phyloP scores from a whole-genome alignment of 2,888 invertebrate species.

The Noctua janthina region DNA sequence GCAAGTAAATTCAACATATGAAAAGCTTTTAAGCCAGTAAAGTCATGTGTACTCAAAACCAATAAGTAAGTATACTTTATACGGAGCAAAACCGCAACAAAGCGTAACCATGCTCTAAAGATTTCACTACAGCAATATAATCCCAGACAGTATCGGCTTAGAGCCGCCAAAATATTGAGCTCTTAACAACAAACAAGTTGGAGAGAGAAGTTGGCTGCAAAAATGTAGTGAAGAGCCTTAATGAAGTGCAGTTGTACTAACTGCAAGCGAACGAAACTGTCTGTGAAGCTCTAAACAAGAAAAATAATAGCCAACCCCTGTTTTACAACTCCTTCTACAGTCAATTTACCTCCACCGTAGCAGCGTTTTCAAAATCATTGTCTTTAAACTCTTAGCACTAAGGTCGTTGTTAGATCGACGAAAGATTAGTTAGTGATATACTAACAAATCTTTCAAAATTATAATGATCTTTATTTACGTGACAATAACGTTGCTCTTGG shows the following conservation, averaged over 20 bases:
- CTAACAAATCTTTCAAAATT: not conserved
- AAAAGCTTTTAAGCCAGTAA: conserved; percentile 11
- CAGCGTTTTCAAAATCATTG: not conserved
- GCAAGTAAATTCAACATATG: not conserved
- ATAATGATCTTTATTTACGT: not conserved
- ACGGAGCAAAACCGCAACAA: conserved; percentile 45
- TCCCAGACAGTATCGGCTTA: conserved; percentile 35
- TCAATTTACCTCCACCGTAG: not conserved
- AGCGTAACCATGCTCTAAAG: conserved; percentile 32
- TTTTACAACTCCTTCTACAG: not conserved
- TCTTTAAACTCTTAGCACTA: not conserved
- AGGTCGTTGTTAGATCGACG: no score
- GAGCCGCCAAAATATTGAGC: conserved; percentile 29
- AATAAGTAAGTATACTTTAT: conserved; percentile 18
- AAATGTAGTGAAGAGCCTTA: conserved; percentile 46
- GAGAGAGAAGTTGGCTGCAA: conserved; percentile 42
- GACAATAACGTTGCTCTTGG: not conserved
- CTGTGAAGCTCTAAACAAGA: conserved; percentile 29
- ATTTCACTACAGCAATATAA: conserved; percentile 45
- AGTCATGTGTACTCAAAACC: not conserved
- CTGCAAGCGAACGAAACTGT: conserved; percentile 28
- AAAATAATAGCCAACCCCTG: conserved; percentile 42
- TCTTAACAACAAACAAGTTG: conserved; percentile 30
- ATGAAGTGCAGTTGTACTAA: conserved; percentile 44
- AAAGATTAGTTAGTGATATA: no score